Evolutionary conservation across 2,888 invertebrate genomes (phyloP).

Genomic region (Drosophila borealis): DNA sequence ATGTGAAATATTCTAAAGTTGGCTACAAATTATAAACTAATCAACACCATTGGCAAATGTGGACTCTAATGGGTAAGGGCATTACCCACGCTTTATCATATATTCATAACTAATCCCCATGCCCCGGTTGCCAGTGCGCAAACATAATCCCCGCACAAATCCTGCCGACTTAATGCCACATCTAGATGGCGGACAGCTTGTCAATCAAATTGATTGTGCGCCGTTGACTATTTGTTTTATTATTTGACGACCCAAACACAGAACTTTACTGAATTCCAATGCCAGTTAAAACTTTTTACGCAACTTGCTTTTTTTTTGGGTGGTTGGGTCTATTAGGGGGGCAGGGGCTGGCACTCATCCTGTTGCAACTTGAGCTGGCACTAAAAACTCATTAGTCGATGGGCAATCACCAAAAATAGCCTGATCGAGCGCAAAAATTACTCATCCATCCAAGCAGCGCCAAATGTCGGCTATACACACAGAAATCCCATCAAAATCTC

Average conservation of each 20-base stretch:
- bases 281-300: conserved; percentile 6
- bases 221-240: conserved; percentile 33
- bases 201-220: conserved; percentile 75
- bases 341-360: conserved; percentile 35
- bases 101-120: conserved; percentile 21
- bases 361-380: conserved; percentile 60
- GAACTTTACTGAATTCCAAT: conserved; percentile 27
- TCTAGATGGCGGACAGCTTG: conserved; percentile 70
- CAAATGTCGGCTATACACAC: conserved; percentile 6
- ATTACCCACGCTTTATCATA: conserved; percentile 23
- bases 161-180: conserved; percentile 44
- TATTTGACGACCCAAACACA: conserved; percentile 3
- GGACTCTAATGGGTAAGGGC: conserved; percentile 11
- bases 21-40: conserved; percentile 21
- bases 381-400: conserved; percentile 33
- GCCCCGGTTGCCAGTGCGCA: conserved; percentile 7
- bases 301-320: neutral
- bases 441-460: conserved; percentile 43
- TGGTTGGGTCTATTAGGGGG: neutral
- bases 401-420: conserved; percentile 57
- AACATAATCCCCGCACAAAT: conserved; percentile 64
- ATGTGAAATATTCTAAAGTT: neutral
- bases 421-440: conserved; percentile 52
- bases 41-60: conserved; percentile 10
- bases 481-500: conserved; percentile 26